Base-by-base conservation (phyloP, 2,113 vertebrate genomes). In the Hippolais icterina region DNA sequence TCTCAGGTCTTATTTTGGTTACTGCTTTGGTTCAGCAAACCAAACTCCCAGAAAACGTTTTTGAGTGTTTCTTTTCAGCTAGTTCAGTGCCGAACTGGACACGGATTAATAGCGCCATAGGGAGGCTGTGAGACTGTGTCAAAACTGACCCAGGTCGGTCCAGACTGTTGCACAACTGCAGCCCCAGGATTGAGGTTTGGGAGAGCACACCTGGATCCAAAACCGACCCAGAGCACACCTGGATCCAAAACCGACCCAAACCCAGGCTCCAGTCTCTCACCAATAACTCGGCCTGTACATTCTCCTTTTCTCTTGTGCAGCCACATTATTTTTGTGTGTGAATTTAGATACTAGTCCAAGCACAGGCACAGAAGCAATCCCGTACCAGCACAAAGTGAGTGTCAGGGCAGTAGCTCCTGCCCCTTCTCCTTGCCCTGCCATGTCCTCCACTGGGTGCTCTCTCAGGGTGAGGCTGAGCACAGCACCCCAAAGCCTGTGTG, bases 81-180 rank as follows among this genome's bases (percentile, higher is more conserved):
- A 16, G 10, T 10, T 54, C 35, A 39, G 44, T 9, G 50, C 74
- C 87, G 69, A 87, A n/a, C 0, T 8, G 29, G 33, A 11, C 8
- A 6, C 0, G 6, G 39, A 41, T 37, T 22, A 65, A 11, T 0
- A 56, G 7, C 1, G 4, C 52, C 78, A 74, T 0, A 0, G 35
- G 10, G 23, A 84, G 23, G 9, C 42, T 60, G 18, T 2, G 44
- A n/a, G 28, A 20, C 16, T 20, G 2, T 46, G 37, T 23, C 27
- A 42, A 17, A 88, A 31, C 27, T 8, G 44, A 24, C n/a, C 52
- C 2, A 1, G 6, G n/a, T 35, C 37, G 52, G 29, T 35, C 18
- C 42, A 15, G 8, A 39, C 65, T 8, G 9, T 0, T 6, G 27
- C 12, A 64, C 44, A 83, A 35, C 29, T 21, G 37, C 69, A 70